phyloP scores from a whole-genome alignment of 2,113 vertebrate genomes.

The Morone saxatilis region DNA sequence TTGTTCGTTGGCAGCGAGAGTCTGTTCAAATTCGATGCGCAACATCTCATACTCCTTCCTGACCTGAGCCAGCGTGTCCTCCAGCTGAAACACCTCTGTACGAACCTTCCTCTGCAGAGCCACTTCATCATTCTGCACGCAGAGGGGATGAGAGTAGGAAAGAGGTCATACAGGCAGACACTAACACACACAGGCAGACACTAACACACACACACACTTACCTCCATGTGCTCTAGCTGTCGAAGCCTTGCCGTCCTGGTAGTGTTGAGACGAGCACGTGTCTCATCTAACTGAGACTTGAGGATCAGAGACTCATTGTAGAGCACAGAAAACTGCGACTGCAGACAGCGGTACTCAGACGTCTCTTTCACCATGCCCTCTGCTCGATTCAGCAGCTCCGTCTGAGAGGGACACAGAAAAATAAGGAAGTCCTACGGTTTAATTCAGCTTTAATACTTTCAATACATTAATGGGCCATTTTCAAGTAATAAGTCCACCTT shows the following conservation, averaged over 20 bases:
- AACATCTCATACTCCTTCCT: conserved; percentile 99
- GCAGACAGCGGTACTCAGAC: conserved; percentile 95
- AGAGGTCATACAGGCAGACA: not conserved
- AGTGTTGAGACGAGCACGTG: conserved; percentile 92
- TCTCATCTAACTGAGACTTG: conserved; percentile 95
- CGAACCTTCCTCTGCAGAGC: conserved; percentile 96
- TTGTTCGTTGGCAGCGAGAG: conserved; percentile 97
- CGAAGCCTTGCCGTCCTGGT: conserved; percentile 93
- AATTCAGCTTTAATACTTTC: not conserved
- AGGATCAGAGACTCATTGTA: conserved; percentile 96
- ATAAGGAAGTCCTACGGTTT: not conserved
- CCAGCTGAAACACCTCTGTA: conserved; percentile 97
- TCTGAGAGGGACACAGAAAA: conserved; percentile 72
- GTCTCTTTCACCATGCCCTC: conserved; percentile 94
- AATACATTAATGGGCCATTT: not conserved
- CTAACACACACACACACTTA: conserved; percentile 74
- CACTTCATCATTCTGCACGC: conserved; percentile 92
- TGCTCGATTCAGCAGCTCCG: conserved; percentile 90
- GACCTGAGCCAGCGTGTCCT: conserved; percentile 96
- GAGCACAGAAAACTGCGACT: conserved; percentile 97
- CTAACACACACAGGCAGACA: not conserved
- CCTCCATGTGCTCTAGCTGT: conserved; percentile 97
- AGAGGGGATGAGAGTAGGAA: not conserved
- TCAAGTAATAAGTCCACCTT: conserved; percentile 71
- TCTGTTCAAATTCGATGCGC: conserved; percentile 98